Evolutionary conservation across 2,113 vertebrate species (phyloP), one percentile per base, ranked within the genome.

Genomic region (Microcebus tavaratra): DNA sequence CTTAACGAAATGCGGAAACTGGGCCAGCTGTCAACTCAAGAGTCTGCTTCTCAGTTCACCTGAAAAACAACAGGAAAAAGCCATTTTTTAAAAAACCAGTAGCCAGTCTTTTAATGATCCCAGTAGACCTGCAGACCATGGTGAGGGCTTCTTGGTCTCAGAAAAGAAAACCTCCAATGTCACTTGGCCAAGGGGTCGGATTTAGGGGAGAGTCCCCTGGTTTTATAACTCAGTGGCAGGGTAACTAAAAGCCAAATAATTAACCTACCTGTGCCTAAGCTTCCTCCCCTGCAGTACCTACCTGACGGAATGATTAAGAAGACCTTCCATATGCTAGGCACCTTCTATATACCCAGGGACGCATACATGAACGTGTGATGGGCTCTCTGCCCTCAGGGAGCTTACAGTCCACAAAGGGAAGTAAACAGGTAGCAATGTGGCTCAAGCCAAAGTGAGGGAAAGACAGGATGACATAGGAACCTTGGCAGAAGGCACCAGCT

Each of bases 61-160:
- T 96, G 82, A 59, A 96, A 96, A 90, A 91, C 39, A 95, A 75
- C 8, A 91, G 55, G 25, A 85, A 59, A 94, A 76, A 27, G 65
- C 8, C 85, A 89, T 15, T 13, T 31, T 86, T 86, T 63, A 18
- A 55, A 50, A 59, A 61, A 3, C 1, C 17, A 42, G 20, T 7
- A 45, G 42, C 31, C 63, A 72, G 31, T 72, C 34, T 42, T 65
- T 65, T 18, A 68, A 57, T 18, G 55, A n/a, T 23, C 61, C 72
- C 53, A 53, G 27, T 1, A 85, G 36, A 63, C 14, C 42, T 27
- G 12, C 5, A 57, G 55, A 57, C 20, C 72, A 39, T 13, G 6
- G 36, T 17, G 34, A 39, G 15, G 79, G 72, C 36, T 89, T 59
- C 29, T 79, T 23, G n/a, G 39, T 73, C 76, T 95, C 59, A 42